A percentile compares a stretch with the other conserved stretches of the same genome.
These are phyloP conservation scores for Brachionus koreanus DNA, from an alignment of 1,140 invertebrate genomes.

Conservation along the genomic window DNA sequence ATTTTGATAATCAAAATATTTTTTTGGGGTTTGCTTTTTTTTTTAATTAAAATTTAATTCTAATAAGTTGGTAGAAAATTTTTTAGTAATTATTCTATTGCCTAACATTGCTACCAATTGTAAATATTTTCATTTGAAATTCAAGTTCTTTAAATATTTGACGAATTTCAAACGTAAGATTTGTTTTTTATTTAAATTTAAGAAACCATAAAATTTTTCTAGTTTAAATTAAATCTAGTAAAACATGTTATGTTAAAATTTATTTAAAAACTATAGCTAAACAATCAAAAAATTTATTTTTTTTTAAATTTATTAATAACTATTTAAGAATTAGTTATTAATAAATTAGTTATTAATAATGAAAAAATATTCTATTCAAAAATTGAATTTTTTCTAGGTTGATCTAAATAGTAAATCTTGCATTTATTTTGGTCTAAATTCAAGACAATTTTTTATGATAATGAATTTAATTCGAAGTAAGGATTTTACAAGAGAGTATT, in stretches of 20 bases:
- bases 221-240: background rate
- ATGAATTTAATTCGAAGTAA: too few species aligned
- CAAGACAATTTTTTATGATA: too few species aligned
- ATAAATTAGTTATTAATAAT: too few species aligned
- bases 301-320: background rate
- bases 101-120: background rate
- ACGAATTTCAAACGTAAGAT: background rate
- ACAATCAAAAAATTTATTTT: background rate
- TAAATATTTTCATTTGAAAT: background rate
- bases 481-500: too few species aligned
- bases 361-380: too few species aligned
- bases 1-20: background rate
- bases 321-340: too few species aligned
- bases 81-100: background rate
- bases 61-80: background rate
- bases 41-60: too few species aligned
- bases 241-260: background rate
- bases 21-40: background rate
- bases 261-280: too few species aligned
- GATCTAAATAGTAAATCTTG: too few species aligned
- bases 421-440: too few species aligned
- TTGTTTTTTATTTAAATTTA: background rate
- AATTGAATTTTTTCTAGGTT: too few species aligned
- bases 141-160: background rate
- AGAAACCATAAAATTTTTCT: background rate